Base-by-base conservation (phyloP, 1,140 invertebrate genomes). In the Lamellibrachia luymesi region DNA sequence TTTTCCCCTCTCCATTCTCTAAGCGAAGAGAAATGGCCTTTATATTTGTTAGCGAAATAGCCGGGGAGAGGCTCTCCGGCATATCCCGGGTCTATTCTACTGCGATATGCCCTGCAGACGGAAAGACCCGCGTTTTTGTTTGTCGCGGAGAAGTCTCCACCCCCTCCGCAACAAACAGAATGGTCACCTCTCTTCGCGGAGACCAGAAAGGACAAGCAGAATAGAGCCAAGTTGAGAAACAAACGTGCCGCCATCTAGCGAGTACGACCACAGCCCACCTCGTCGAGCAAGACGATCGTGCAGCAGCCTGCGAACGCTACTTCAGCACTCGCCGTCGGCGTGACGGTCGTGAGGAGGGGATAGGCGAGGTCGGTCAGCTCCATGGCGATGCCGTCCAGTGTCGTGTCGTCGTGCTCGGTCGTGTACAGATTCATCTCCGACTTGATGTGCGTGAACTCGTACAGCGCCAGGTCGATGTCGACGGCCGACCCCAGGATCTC, bases 271-370 rank as follows among this genome's bases (percentile, higher is more conserved):
- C 64, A 8, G 25, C 64, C 17, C 50, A 96, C 64, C 52, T 96
- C 95, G 93, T 96, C 96, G 91, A 96, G 92, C n/a, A 96, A 94
- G 92, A 96, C 95, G 10, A 95, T 92, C 89, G 94, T 93, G 90
- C 94, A 94, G 93, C 95, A 96, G 93, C 95, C 94, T 91, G 91
- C 92, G 93, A 96, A 96, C n/a, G 96, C 96, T 93, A 94, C 94
- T 25, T 94, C 91, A 8, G 94, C 38, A 93, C 95, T 94, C 13
- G 95, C 94, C 80, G 94, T 94, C 10, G 95, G 94, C 50, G 93
- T 93, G 38, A 96, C 94, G 38, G 94, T 94, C 92, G 95, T 93
- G 22, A 96, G 90, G 8, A 95, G 93, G 50, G 94, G 94, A 93
- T 94, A 92, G 22, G 95, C 95, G 90, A 96, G 92, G 93, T 96